phyloP scores from a whole-genome alignment of 2,888 invertebrate genomes.

The Nomada lathburiana region DNA sequence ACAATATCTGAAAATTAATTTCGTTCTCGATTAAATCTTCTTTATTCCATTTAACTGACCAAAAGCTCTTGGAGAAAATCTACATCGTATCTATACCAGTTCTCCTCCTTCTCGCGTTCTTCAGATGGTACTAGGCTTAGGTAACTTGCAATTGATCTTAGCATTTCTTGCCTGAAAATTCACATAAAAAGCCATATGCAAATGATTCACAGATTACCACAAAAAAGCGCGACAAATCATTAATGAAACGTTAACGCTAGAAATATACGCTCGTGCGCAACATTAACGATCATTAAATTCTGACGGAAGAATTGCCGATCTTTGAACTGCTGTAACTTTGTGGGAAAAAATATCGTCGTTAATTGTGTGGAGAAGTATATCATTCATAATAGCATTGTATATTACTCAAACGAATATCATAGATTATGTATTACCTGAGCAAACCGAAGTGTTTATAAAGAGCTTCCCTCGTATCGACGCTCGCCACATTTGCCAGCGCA shows the following conservation, averaged over 20 bases:
- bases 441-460: conserved; percentile 94
- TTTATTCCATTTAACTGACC: conserved; percentile 85
- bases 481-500: conserved; percentile 96
- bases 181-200: neutral
- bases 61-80: conserved; percentile 94
- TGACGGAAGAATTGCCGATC: no score
- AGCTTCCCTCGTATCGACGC: conserved; percentile 95
- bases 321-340: no score
- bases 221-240: neutral
- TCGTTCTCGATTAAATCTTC: neutral
- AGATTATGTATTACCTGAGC: conserved; percentile 85
- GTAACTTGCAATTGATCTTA: conserved; percentile 94
- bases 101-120: conserved; percentile 88
- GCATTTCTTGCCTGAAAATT: conserved; percentile 88
- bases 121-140: conserved; percentile 93
- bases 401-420: no score
- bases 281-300: no score
- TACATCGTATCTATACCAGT: conserved; percentile 92
- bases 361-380: no score
- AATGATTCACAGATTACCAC: neutral
- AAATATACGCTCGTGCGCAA: no score
- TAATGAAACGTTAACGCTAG: no score
- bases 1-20: neutral
- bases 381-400: no score
- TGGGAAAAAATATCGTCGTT: no score